These are phyloP conservation scores for Hydrozoanthus tunicans DNA, from an alignment of 64 coral and sea anemone species.

Conservation along the genomic window DNA sequence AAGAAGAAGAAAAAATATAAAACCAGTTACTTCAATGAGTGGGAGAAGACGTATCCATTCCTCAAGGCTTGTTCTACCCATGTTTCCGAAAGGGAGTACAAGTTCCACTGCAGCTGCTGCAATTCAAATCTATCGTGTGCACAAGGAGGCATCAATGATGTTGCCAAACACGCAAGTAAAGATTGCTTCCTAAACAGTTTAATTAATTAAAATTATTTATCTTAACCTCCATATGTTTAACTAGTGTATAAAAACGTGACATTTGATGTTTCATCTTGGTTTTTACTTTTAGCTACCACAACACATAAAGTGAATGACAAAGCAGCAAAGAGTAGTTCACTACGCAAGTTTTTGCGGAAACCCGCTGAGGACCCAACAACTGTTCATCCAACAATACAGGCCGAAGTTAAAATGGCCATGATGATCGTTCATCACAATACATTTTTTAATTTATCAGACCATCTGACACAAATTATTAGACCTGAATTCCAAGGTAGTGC, in stretches of 20 bases:
- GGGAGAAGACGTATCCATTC: conserved; percentile 46
- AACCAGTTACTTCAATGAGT: conserved; percentile 60
- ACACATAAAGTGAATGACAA: conserved; percentile 56
- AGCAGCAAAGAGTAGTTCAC: conserved; percentile 62
- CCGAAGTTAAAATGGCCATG: conserved; percentile 51
- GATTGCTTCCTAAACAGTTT: not conserved
- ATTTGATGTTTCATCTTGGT: conserved; percentile 66
- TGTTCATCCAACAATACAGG: conserved; percentile 58
- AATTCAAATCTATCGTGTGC: conserved; percentile 75
- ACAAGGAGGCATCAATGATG: conserved; percentile 75
- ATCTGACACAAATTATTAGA: conserved; percentile 53
- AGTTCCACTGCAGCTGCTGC: conserved; percentile 74
- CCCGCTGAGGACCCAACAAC: conserved; percentile 50
- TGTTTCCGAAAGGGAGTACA: conserved; percentile 72
- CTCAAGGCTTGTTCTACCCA: conserved; percentile 57
- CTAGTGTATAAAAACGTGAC: conserved; percentile 44
- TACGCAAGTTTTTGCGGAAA: conserved; percentile 56
- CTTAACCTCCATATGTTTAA: conserved; percentile 27
- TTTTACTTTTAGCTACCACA: conserved; percentile 65
- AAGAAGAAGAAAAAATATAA: conserved; percentile 59
- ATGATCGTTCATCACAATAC: conserved; percentile 31
- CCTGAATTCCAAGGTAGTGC: conserved; percentile 73
- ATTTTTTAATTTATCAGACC: conserved; percentile 22
- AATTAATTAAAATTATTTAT: not conserved
- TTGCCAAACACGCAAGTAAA: conserved; percentile 53